Evolutionary conservation across 2,888 invertebrate genomes (phyloP).

Genomic region (Oscheius onirici): DNA sequence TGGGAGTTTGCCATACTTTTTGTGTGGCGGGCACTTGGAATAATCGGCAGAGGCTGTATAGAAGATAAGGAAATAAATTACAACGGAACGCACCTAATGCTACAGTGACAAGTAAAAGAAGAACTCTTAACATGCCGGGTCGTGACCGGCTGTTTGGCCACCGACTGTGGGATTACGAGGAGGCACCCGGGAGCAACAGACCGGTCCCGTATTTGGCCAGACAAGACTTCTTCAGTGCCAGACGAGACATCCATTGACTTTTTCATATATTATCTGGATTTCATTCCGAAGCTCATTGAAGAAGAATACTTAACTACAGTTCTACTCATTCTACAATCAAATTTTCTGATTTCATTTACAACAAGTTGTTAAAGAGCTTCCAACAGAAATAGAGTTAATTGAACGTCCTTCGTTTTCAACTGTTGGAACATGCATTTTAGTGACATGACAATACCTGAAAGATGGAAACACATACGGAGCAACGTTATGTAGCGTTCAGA

Average conservation of each 20-base stretch:
- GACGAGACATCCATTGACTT: conserved; percentile 6
- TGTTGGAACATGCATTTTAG: too few species aligned
- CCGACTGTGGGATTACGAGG: conserved; percentile 6
- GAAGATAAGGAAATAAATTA: neutral
- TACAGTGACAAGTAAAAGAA: conserved; percentile 1
- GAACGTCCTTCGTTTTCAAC: too few species aligned
- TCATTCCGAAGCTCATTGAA: too few species aligned
- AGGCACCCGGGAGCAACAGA: conserved; percentile 15
- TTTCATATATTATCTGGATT: neutral
- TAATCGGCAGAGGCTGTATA: neutral
- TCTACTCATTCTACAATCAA: too few species aligned
- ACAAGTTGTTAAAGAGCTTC: too few species aligned
- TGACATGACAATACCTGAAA: too few species aligned
- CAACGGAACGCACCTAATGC: neutral
- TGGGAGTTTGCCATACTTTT: conserved; percentile 34
- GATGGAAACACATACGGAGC: too few species aligned
- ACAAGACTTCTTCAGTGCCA: conserved; percentile 13
- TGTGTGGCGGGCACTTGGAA: conserved; percentile 10
- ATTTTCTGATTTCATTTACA: too few species aligned
- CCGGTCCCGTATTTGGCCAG: conserved; percentile 30
- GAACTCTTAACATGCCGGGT: conserved; percentile 28
- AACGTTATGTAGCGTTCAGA: too few species aligned
- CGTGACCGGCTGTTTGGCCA: conserved; percentile 29
- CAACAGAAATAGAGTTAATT: too few species aligned
- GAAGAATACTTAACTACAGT: too few species aligned